Evolutionary conservation across 1,140 invertebrate genomes (phyloP), one percentile per base, ranked within the genome.

Genomic region (Oreohelix idahoensis): DNA sequence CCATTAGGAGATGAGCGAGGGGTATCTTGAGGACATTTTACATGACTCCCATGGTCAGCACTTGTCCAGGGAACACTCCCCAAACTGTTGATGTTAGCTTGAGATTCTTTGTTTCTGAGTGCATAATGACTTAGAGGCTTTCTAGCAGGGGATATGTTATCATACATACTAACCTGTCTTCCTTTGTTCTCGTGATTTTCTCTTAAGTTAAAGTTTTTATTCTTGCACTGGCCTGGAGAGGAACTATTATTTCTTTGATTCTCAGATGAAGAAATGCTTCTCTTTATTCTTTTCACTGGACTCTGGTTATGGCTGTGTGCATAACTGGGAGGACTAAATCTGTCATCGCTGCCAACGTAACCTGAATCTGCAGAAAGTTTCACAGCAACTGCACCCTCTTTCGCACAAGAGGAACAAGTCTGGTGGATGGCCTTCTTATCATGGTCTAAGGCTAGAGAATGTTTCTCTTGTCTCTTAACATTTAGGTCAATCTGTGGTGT

Each of bases 271-370:
- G n/a, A 29, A 17, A 32, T 66, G 29, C n/a, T 66, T 32, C 53
- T 58, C 53, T 32, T 29, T 20, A 10, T 58, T 32, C 63, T 29
- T 23, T 66, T 66, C 29, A 32, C 5, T 35, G 63, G 63, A 66
- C 63, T 66, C n/a, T 66, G 63, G n/a, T 2, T 42, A 32, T 53
- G 8, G 4, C 23, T 35, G 0, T 10, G 2, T 29, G 17, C 8
- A 29, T 32, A 76, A 49, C 74, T 35, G 0, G n/a, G 70, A 35
- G 80, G 80, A 51, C 80, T 82, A 17, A 82, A 45, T 36, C 51
- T 82, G n/a, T 82, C 80, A n/a, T 82, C 80, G 45, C 66, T 70
- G 17, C 80, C 80, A 35, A 82, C n/a, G n/a, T 74, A 82, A 0
- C 80, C 80, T 1, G 80, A 82, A 39, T 82, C 80, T 4, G 71